Conservation (phyloP, 2,113 vertebrate species). For the Coryphaenoides rupestris region DNA sequence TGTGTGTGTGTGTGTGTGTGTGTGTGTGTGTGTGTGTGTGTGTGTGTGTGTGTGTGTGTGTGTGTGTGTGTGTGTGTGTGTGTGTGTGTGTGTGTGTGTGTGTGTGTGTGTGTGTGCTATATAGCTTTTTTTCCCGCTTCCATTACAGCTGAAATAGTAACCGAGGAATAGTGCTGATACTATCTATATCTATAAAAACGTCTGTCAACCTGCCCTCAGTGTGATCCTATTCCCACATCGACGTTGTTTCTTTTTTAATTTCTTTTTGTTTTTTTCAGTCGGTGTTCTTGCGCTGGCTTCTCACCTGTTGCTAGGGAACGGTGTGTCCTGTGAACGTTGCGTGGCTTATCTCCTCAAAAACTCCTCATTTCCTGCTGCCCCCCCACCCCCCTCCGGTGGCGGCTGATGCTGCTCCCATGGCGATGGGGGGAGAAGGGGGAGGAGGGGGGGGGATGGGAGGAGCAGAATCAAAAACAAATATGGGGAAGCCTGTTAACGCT, state of each 20-base stretch:
- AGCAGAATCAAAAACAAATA: constrained; percentile 50
- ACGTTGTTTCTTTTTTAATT: background rate
- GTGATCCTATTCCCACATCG: background rate
- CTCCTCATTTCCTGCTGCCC: background rate
- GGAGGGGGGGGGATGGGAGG: background rate
- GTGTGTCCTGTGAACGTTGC: background rate
- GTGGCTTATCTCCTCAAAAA: background rate
- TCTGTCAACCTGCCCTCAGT: background rate
- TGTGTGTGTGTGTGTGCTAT: no score
- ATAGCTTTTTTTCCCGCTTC: no score
- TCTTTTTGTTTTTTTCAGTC: no score
- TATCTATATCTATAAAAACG: background rate
- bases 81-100: no score
- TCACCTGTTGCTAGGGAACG: background rate
- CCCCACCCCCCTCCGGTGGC: background rate
- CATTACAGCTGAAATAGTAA: no score
- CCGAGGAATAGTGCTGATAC: no score
- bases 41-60: no score
- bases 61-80: no score
- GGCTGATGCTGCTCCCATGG: background rate
- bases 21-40: no score
- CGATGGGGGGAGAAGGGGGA: background rate
- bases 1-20: no score
- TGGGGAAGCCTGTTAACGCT: no score
- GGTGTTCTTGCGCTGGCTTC: background rate